Conservation (phyloP, 2,797 vertebrate genomes). For the Cyprinodon diabolis region DNA sequence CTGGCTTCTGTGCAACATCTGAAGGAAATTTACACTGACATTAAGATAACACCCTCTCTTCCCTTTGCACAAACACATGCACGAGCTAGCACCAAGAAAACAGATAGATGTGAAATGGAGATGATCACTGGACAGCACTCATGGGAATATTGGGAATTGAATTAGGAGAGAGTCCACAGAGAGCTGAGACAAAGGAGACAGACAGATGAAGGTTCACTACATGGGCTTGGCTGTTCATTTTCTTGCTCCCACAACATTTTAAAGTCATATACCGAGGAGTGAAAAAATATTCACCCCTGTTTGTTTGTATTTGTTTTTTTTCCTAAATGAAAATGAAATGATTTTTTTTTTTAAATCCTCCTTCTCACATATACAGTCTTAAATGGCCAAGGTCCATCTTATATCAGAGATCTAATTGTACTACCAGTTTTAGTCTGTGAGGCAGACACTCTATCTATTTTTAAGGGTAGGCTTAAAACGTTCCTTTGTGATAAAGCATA, state of each 20-base stretch:
- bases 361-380: too few species aligned
- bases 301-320: neutral
- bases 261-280: neutral
- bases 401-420: too few species aligned
- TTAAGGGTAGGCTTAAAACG: too few species aligned
- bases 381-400: too few species aligned
- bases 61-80: constrained; percentile 14
- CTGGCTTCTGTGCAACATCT: constrained; percentile 60
- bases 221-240: constrained; percentile 17
- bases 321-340: too few species aligned
- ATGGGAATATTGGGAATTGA: constrained; percentile 45
- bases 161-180: constrained; percentile 44
- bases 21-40: constrained; percentile 54
- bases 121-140: constrained; percentile 47
- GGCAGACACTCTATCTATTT: too few species aligned
- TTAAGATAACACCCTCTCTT: constrained; percentile 46
- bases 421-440: too few species aligned
- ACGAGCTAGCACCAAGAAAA: constrained; percentile 11
- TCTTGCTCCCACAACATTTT: neutral
- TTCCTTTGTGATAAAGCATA: too few species aligned
- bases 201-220: constrained; percentile 28
- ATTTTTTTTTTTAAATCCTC: too few species aligned
- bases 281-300: neutral
- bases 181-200: constrained; percentile 18
- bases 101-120: constrained; percentile 59